Percentiles rank a stretch among this genome's conserved stretches.
These are phyloP conservation scores for Lepisosteus osseus DNA, from an alignment of 2,113 vertebrate genomes.

Conservation along the genomic window DNA sequence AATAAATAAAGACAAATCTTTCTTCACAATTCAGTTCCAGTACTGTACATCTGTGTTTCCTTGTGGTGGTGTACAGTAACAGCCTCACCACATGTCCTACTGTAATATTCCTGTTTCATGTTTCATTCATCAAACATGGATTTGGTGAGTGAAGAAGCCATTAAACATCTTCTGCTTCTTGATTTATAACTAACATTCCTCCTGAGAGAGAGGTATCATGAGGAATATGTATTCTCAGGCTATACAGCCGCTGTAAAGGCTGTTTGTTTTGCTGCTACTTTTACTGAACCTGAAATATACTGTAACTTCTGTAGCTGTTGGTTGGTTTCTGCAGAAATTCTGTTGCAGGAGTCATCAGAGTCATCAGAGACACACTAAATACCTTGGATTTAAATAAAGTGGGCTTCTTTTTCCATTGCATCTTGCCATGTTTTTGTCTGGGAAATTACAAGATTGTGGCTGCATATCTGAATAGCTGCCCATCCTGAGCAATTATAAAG, in stretches of 20 bases:
- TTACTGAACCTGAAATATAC: neutral
- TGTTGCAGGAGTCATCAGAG: neutral
- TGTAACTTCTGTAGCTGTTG: neutral
- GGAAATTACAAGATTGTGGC: slow-evolving; percentile 1
- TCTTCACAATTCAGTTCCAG: neutral
- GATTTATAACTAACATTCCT: slow-evolving; percentile 3
- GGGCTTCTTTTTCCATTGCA: neutral
- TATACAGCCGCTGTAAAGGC: neutral
- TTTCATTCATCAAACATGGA: neutral
- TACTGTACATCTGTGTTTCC: slow-evolving; percentile 3
- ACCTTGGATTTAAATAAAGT: neutral
- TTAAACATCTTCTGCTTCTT: neutral
- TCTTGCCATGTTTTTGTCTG: neutral
- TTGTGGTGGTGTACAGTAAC: neutral
- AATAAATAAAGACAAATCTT: neutral
- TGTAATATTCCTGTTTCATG: slow-evolving; percentile 2
- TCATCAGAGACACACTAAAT: slow-evolving; percentile 4
- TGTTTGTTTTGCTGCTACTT: neutral
- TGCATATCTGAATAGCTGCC: neutral
- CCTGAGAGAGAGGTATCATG: slow-evolving; percentile 7
- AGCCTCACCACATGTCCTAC: neutral
- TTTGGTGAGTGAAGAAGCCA: neutral
- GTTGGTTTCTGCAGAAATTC: neutral
- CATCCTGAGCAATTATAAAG: neutral
- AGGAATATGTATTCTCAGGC: neutral